Conservation (phyloP, 2,113 vertebrate genomes). For the Menura novaehollandiae region DNA sequence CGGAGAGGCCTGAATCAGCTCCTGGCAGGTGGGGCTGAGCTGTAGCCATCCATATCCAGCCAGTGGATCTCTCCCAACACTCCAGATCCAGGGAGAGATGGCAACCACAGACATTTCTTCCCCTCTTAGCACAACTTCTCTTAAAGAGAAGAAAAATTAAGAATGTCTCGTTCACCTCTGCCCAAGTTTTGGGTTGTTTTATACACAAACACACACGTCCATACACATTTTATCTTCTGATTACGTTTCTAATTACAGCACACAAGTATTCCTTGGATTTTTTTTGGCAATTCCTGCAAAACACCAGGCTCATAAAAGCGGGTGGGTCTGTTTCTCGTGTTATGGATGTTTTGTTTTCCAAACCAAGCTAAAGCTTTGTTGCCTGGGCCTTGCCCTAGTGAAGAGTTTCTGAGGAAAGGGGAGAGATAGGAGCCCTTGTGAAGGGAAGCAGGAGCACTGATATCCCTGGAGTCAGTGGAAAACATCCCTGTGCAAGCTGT, state of each 20-base stretch:
- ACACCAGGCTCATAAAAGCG: background rate
- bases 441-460: slow-evolving; percentile 1
- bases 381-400: background rate
- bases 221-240: no score
- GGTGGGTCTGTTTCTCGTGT: background rate
- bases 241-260: background rate
- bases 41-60: background rate
- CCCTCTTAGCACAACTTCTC: background rate
- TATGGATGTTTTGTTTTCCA: background rate
- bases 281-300: background rate
- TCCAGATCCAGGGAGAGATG: background rate
- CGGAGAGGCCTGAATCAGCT: background rate
- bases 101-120: background rate
- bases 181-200: background rate
- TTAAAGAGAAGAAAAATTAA: background rate
- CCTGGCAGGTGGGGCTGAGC: background rate
- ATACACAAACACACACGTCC: background rate
- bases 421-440: slow-evolving; percentile 16
- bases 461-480: slow-evolving; percentile 13
- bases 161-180: background rate
- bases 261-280: no score
- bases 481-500: slow-evolving; percentile 23
- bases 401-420: background rate
- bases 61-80: background rate
- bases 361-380: background rate